Conservation (phyloP, 2,113 vertebrate genomes). For the Recurvirostra avosetta region DNA sequence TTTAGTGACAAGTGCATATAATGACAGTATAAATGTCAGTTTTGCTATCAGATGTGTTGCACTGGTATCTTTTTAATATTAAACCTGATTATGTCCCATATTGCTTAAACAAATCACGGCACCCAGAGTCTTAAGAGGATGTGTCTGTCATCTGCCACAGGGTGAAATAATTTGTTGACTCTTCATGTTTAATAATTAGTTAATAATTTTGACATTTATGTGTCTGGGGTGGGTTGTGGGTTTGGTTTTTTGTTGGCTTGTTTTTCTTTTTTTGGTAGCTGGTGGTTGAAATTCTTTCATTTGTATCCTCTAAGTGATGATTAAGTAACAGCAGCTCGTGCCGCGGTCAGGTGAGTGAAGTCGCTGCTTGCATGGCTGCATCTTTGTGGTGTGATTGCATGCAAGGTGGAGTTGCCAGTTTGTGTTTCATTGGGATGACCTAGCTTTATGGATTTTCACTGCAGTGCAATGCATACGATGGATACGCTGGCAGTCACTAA, state of each 20-base stretch:
- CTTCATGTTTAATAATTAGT: neutral
- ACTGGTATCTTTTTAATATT: neutral
- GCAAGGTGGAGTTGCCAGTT: neutral
- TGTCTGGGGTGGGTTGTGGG: neutral
- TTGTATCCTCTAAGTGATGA: neutral
- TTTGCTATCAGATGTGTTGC: neutral
- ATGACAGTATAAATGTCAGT: constrained; percentile 40
- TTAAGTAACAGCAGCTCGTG: neutral
- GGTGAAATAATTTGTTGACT: neutral
- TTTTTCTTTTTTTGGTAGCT: neutral
- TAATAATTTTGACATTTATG: constrained; percentile 4
- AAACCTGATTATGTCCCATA: neutral
- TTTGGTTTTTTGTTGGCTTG: neutral
- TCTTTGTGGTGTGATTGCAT: neutral
- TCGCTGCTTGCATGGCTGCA: neutral
- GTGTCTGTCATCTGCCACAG: neutral
- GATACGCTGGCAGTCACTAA: neutral
- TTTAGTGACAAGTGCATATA: constrained; percentile 27
- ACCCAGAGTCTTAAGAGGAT: neutral
- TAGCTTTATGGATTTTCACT: neutral
- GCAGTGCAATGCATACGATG: neutral
- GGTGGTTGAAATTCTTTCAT: neutral
- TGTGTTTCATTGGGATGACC: neutral
- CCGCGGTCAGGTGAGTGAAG: neutral
- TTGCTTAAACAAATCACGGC: neutral